phyloP scores from a whole-genome alignment of 92 coral and sea anemone genomes.

The Montipora capitata region DNA sequence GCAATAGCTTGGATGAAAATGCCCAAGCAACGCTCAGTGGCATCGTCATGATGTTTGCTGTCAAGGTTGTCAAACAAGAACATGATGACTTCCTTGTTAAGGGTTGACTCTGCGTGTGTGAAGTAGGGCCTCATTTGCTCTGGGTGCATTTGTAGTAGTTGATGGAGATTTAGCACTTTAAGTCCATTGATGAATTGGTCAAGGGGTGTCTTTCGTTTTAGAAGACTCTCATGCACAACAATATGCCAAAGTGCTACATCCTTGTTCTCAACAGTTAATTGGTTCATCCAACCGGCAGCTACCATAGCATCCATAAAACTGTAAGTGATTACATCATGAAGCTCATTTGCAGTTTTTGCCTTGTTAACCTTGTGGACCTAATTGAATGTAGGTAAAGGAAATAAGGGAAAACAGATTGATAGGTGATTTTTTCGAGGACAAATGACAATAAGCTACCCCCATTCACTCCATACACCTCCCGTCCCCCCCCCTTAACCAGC shows the following conservation, averaged over 20 bases:
- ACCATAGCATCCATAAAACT: slow-evolving; percentile 18
- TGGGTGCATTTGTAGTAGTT: slow-evolving; percentile 11
- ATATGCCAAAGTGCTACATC: slow-evolving; percentile 63
- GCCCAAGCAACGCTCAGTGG: slow-evolving; percentile 28
- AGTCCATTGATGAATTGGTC: slow-evolving; percentile 53
- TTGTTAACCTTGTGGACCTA: slow-evolving; percentile 39
- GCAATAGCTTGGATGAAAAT: slow-evolving; percentile 26
- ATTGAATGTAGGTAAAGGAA: slow-evolving; percentile 3
- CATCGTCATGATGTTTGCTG: slow-evolving; percentile 17
- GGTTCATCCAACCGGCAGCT: slow-evolving; percentile 43
- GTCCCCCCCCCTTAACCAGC: slow-evolving; percentile 3
- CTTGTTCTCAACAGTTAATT: slow-evolving; percentile 49
- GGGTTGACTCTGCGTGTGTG: background rate
- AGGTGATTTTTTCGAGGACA: slow-evolving; percentile 16
- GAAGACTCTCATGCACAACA: slow-evolving; percentile 40
- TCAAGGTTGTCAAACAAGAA: slow-evolving; percentile 38
- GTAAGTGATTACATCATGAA: slow-evolving; percentile 23
- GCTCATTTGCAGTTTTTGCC: slow-evolving; percentile 27
- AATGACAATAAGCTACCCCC: slow-evolving; percentile 12
- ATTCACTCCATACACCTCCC: slow-evolving; percentile 6
- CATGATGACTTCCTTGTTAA: slow-evolving; percentile 15
- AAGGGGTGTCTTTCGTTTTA: slow-evolving; percentile 49
- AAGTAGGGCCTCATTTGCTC: slow-evolving; percentile 47
- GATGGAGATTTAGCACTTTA: slow-evolving; percentile 41
- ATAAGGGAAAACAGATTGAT: slow-evolving; percentile 15